Percentiles rank a stretch among this genome's conserved stretches.
Conservation (phyloP, 2,888 invertebrate genomes). For the Polylopha cassiicola region DNA sequence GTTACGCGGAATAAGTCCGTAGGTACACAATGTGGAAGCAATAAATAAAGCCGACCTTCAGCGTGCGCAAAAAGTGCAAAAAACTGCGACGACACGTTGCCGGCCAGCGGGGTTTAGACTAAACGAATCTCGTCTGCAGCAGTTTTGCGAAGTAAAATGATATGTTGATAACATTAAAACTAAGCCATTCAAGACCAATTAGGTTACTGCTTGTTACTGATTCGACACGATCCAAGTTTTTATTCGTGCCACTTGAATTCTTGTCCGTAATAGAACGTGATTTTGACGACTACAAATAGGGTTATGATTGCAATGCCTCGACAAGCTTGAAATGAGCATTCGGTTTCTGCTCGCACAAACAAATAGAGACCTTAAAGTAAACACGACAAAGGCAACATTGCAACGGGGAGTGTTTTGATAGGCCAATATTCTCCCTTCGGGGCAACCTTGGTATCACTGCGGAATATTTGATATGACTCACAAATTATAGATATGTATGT, state of each 20-base stretch:
- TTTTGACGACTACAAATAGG: no score
- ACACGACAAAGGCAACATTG: neutral
- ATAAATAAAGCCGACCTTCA: constrained; percentile 35
- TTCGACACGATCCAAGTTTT: no score
- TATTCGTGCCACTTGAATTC: no score
- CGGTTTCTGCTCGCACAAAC: no score
- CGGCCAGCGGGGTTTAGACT: constrained; percentile 31
- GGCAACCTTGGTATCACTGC: constrained; percentile 20
- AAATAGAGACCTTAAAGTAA: constrained; percentile 5
- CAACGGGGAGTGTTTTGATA: constrained; percentile 3
- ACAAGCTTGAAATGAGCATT: no score
- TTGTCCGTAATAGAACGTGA: no score
- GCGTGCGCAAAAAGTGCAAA: constrained; percentile 35
- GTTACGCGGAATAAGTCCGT: constrained; percentile 14
- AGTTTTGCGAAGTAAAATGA: constrained; percentile 30
- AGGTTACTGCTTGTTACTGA: no score
- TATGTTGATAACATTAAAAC: no score
- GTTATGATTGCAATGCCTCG: no score
- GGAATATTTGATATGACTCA: constrained; percentile 21
- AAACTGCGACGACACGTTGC: constrained; percentile 31
- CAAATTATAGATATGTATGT: constrained; percentile 14
- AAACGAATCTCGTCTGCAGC: constrained; percentile 36
- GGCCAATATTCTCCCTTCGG: constrained; percentile 21
- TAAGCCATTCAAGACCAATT: no score
- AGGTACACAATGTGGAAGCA: constrained; percentile 22